A percentile compares a stretch with the other conserved stretches of the same genome.
Evolutionary conservation across 2,797 vertebrate genomes (phyloP).

Genomic region (Dipus sagitta): DNA sequence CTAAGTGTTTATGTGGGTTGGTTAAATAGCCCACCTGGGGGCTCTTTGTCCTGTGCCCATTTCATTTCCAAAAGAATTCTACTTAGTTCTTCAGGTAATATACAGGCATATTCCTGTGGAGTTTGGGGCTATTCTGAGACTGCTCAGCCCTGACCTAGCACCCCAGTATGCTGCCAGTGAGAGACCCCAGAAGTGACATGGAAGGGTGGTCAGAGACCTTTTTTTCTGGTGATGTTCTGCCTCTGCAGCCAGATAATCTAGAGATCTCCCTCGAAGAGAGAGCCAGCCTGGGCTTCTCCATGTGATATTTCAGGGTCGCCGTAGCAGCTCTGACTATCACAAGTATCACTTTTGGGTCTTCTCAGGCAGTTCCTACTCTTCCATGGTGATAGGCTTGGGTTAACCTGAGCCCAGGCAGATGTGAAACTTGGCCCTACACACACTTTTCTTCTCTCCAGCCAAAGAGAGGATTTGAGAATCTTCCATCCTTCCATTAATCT

Average conservation of each 20-base stretch:
- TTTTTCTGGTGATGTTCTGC: slow-evolving; percentile 10
- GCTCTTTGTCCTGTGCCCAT: slow-evolving; percentile 51
- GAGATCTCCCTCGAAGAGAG: not conserved
- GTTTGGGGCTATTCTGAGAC: not conserved
- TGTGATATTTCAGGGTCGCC: not conserved
- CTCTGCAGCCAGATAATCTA: not conserved
- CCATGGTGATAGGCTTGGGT: not conserved
- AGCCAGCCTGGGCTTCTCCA: not conserved
- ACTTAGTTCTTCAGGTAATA: slow-evolving; percentile 43
- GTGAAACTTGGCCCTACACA: not conserved
- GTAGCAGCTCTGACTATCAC: not conserved
- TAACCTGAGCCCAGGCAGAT: not conserved
- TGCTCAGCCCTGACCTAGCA: not conserved
- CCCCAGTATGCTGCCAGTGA: not conserved
- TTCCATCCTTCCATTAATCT: not conserved
- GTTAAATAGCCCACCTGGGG: slow-evolving; percentile 2
- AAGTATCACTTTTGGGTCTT: not conserved
- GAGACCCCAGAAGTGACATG: not conserved
- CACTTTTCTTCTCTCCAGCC: not conserved
- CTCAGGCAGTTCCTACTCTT: not conserved
- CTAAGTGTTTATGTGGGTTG: slow-evolving; percentile 55
- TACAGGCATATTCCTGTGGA: not conserved
- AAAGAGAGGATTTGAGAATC: not conserved
- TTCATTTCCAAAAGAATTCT: slow-evolving; percentile 41
- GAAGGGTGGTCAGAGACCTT: not conserved